Conservation (phyloP, 2,113 vertebrate genomes). For the Sander lucioperca region DNA sequence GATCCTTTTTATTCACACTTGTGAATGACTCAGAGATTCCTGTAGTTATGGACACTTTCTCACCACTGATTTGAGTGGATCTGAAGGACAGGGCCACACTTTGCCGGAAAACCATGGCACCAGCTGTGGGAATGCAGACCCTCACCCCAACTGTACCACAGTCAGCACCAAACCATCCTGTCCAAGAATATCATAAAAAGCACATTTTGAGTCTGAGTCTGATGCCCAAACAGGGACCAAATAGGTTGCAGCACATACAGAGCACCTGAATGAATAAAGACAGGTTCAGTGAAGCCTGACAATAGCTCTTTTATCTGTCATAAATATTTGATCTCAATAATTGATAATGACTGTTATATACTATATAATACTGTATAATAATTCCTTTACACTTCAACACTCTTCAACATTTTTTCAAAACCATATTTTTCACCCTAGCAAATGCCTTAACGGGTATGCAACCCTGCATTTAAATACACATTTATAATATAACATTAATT, state of each 20-base stretch:
- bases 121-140: conserved; percentile 13
- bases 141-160: neutral
- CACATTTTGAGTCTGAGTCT: neutral
- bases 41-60: conserved; percentile 1
- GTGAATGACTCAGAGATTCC: conserved; percentile 58
- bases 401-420: too few species aligned
- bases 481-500: too few species aligned
- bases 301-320: neutral
- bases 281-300: neutral
- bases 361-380: too few species aligned
- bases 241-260: neutral
- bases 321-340: neutral
- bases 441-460: too few species aligned
- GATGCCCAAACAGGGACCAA: too few species aligned
- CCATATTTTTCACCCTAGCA: too few species aligned
- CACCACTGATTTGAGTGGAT: conserved; percentile 19
- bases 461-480: too few species aligned
- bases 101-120: conserved; percentile 4
- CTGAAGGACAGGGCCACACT: neutral
- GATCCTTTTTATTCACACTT: conserved; percentile 20
- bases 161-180: conserved; percentile 7
- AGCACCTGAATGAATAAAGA: neutral
- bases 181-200: neutral
- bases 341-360: too few species aligned
- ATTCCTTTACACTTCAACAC: too few species aligned